Evolutionary conservation across 1,140 invertebrate species (phyloP).

Genomic region (Amphibalanus amphitrite): DNA sequence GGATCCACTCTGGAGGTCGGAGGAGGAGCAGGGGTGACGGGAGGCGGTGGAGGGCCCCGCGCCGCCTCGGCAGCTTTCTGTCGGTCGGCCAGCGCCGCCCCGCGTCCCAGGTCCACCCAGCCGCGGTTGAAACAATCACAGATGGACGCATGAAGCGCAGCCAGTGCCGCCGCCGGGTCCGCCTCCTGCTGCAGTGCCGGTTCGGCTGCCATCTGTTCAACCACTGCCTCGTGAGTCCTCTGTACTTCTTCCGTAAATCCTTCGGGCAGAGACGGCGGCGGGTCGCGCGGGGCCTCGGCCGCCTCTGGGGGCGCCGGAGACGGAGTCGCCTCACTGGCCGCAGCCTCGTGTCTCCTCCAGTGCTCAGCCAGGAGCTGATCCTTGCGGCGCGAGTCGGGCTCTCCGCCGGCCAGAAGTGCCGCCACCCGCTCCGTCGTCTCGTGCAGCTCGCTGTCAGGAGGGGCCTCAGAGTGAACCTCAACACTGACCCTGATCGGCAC

Average conservation of each 20-base stretch:
- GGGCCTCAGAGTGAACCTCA: background rate
- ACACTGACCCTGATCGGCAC: background rate
- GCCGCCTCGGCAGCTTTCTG: background rate
- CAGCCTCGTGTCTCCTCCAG: background rate
- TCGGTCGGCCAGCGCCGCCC: background rate
- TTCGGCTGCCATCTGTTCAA: background rate
- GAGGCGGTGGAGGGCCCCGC: no score
- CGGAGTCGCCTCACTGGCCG: no score
- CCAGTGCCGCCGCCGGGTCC: background rate
- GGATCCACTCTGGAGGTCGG: background rate
- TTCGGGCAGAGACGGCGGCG: background rate
- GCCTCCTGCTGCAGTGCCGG: background rate
- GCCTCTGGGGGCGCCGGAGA: no score
- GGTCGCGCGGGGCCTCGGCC: no score
- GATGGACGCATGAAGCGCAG: background rate
- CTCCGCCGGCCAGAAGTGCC: background rate
- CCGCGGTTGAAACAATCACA: background rate
- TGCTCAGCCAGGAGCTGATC: background rate
- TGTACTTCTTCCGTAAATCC: background rate
- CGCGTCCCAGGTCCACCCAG: background rate
- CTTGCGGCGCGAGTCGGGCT: background rate
- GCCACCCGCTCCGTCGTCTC: background rate
- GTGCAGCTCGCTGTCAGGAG: no score
- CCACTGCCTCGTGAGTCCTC: background rate
- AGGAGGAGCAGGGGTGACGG: constrained; percentile 23